Percentiles rank a stretch among this genome's conserved stretches.
Conservation (phyloP, 2,113 vertebrate genomes). For the Hystrix brachyura region DNA sequence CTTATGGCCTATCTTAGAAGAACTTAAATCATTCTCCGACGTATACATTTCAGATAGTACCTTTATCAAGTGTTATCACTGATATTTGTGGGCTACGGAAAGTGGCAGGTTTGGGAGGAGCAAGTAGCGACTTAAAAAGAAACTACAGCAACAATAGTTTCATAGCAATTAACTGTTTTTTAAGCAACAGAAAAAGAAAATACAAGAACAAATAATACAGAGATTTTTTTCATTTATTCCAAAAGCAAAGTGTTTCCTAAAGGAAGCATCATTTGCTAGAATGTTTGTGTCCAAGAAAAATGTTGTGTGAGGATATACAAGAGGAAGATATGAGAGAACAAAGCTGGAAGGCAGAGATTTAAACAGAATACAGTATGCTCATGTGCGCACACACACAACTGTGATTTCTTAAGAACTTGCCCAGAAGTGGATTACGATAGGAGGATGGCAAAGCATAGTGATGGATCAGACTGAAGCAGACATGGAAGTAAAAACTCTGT, state of each 20-base stretch:
- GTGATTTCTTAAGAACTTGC: slow-evolving; percentile 27
- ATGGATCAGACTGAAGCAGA: background rate
- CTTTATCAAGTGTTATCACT: slow-evolving; percentile 40
- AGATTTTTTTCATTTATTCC: slow-evolving; percentile 46
- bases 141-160: background rate
- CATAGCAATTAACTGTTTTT: background rate
- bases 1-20: background rate
- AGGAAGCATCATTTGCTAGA: background rate
- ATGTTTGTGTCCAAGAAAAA: background rate
- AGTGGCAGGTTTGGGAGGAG: background rate
- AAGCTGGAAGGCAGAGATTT: background rate
- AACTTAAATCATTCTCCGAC: background rate
- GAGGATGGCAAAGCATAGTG: background rate
- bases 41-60: background rate
- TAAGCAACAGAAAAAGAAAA: slow-evolving; percentile 37
- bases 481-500: background rate
- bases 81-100: background rate
- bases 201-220: background rate
- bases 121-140: slow-evolving; percentile 20
- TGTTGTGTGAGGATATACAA: background rate
- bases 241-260: background rate
- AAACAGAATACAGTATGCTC: background rate
- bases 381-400: background rate
- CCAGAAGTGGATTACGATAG: background rate
- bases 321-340: background rate